A percentile compares a stretch with the other conserved stretches of the same genome.
Evolutionary conservation across 2,888 invertebrate species (phyloP).

Genomic region (Pheosia tremula): DNA sequence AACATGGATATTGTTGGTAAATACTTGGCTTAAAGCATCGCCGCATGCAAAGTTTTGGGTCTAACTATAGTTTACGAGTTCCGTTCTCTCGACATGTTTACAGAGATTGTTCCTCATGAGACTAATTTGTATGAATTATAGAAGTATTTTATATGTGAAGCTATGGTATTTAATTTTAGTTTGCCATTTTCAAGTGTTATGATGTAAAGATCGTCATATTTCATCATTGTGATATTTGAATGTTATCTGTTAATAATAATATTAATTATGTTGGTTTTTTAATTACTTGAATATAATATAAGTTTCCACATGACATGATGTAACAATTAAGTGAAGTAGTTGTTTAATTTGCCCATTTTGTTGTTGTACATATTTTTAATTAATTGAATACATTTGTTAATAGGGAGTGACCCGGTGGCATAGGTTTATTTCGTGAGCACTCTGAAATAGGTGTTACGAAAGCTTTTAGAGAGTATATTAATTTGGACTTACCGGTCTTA

Average conservation of each 20-base stretch:
- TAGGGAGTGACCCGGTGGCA: slow-evolving; percentile 24
- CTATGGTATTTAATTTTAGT: slow-evolving; percentile 55
- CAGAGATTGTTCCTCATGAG: slow-evolving; percentile 52
- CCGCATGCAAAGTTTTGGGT: background rate
- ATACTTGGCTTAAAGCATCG: slow-evolving; percentile 11
- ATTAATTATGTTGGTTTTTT: slow-evolving; percentile 65
- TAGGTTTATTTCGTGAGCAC: slow-evolving; percentile 29
- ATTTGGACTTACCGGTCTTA: slow-evolving; percentile 14
- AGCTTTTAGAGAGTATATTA: slow-evolving; percentile 16
- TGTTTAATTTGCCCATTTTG: slow-evolving; percentile 55
- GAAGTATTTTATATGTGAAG: slow-evolving; percentile 53
- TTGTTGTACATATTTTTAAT: slow-evolving; percentile 66
- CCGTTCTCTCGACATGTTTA: slow-evolving; percentile 17
- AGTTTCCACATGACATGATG: slow-evolving; percentile 74
- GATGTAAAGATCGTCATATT: slow-evolving; percentile 64
- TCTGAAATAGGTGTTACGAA: background rate
- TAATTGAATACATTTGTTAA: slow-evolving; percentile 36
- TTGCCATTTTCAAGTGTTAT: slow-evolving; percentile 73
- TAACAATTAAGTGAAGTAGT: slow-evolving; percentile 46
- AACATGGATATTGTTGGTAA: background rate
- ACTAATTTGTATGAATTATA: slow-evolving; percentile 36
- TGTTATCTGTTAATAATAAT: slow-evolving; percentile 79
- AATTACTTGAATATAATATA: slow-evolving; percentile 62
- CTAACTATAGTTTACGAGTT: slow-evolving; percentile 3
- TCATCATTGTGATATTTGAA: slow-evolving; percentile 81